Conservation (phyloP, 2,113 vertebrate species). For the Gobio gobio region DNA sequence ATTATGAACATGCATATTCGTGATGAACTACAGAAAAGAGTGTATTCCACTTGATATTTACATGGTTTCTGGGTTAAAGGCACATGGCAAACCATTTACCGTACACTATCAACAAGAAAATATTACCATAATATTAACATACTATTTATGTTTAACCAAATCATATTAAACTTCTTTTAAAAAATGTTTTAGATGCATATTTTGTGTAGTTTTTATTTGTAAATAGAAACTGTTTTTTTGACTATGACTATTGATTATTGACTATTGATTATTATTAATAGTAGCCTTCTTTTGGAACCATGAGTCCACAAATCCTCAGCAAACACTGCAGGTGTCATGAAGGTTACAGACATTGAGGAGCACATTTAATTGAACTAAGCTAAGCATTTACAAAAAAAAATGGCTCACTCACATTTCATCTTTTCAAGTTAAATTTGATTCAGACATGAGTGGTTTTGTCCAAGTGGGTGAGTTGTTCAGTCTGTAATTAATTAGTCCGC, state of each 20-base stretch:
- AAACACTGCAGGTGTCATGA: neutral
- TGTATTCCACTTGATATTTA: neutral
- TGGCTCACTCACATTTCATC: neutral
- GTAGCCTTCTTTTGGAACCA: neutral
- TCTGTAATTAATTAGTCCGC: constrained; percentile 17
- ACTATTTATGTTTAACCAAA: neutral
- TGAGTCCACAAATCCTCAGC: neutral
- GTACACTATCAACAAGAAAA: neutral
- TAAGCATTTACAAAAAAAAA: neutral
- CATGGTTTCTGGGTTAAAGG: neutral
- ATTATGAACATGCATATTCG: neutral
- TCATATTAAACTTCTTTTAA: neutral
- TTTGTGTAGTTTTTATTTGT: neutral
- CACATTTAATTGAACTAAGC: neutral
- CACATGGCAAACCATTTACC: neutral
- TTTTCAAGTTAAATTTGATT: neutral
- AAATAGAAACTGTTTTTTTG: neutral
- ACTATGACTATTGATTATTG: too few relatives aligned
- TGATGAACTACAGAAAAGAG: neutral
- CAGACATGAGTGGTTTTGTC: constrained; percentile 8
- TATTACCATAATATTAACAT: neutral
- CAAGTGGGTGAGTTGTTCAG: neutral
- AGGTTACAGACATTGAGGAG: neutral
- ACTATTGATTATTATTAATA: neutral
- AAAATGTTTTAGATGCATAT: too few relatives aligned